Evolutionary conservation across 2,888 invertebrate species (phyloP).

Genomic region (Meghimatium bilineatum): DNA sequence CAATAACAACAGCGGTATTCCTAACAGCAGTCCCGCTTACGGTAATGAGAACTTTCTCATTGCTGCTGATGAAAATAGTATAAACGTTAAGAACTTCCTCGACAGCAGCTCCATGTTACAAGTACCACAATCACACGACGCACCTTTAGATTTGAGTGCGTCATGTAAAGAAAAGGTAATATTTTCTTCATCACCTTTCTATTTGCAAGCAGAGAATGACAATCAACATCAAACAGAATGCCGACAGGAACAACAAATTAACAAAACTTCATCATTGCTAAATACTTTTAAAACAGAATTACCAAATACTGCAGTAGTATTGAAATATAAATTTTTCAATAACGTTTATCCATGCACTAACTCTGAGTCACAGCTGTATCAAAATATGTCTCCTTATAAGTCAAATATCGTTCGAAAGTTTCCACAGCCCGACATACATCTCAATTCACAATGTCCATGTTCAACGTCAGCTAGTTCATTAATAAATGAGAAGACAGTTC

Average conservation of each 20-base stretch:
- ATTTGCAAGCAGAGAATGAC: background rate
- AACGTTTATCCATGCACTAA: background rate
- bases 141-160: slow-evolving; percentile 34
- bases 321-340: background rate
- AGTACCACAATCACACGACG: background rate
- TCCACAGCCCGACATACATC: background rate
- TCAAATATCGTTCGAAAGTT: background rate
- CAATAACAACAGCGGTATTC: background rate
- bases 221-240: background rate
- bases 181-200: background rate
- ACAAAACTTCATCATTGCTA: no score
- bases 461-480: background rate
- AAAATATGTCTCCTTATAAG: background rate
- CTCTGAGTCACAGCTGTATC: background rate
- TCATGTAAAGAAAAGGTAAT: background rate
- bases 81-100: background rate
- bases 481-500: background rate
- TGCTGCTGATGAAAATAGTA: background rate
- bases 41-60: background rate
- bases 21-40: background rate
- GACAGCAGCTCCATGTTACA: background rate
- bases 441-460: background rate
- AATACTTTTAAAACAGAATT: background rate
- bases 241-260: background rate
- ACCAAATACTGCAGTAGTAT: background rate